A percentile compares a stretch with the other conserved stretches of the same genome.
phyloP scores from a whole-genome alignment of 2,113 vertebrate species.

The Empidonax alnorum region DNA sequence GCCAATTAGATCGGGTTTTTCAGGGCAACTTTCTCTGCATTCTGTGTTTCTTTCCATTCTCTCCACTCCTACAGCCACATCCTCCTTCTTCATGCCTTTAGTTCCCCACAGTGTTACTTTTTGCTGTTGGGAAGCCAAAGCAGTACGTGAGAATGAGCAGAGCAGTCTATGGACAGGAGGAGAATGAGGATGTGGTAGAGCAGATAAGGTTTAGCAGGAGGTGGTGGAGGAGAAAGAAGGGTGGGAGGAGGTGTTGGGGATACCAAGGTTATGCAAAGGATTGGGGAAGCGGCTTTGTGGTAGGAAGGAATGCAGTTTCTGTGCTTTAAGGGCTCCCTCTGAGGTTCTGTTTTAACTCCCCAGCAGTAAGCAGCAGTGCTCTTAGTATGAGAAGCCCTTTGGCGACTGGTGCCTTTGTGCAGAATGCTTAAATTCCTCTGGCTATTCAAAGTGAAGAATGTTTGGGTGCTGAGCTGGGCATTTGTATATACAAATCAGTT shows the following conservation, averaged over 20 bases:
- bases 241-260: conserved; percentile 50
- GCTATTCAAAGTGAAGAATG: conserved; percentile 38
- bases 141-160: conserved; percentile 58
- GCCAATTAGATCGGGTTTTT: background rate
- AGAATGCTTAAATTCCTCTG: background rate
- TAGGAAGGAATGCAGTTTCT: conserved; percentile 61
- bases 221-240: conserved; percentile 48
- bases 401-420: background rate
- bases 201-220: conserved; percentile 64
- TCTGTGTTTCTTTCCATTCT: conserved; percentile 23
- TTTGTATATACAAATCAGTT: conserved; percentile 27
- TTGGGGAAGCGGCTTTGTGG: conserved; percentile 60
- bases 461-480: background rate
- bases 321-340: conserved; percentile 31
- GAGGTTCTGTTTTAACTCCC: conserved; percentile 13
- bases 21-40: background rate
- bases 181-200: conserved; percentile 64
- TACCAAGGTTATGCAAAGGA: conserved; percentile 66
- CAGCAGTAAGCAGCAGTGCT: background rate
- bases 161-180: background rate
- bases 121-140: conserved; percentile 10
- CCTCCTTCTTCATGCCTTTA: conserved; percentile 16
- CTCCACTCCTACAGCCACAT: conserved; percentile 22
- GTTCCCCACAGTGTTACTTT: background rate
- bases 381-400: background rate